Percentiles rank a stretch among this genome's conserved stretches.
Conservation (phyloP, 2,888 invertebrate genomes). For the Rapana venosa region DNA sequence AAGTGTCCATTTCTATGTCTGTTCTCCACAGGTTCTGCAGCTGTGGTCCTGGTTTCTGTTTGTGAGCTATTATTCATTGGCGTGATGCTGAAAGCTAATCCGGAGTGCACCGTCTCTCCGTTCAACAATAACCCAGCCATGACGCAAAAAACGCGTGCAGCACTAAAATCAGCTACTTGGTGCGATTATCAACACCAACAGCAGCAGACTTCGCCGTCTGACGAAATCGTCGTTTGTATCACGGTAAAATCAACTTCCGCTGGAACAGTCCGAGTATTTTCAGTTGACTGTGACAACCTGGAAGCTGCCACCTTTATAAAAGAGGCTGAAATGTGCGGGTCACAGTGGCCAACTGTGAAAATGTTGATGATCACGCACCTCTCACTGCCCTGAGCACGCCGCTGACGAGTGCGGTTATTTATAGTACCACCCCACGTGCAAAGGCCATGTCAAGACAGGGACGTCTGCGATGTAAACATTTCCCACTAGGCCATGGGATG, state of each 20-base stretch:
- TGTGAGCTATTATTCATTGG: neutral
- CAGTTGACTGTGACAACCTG: no score
- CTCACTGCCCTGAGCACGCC: neutral
- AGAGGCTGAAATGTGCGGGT: no score
- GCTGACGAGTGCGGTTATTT: conserved; percentile 23
- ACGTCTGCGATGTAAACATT: conserved; percentile 23
- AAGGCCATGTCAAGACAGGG: neutral
- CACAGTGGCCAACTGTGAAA: neutral
- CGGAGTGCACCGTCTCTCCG: neutral
- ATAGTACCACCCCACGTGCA: conserved; percentile 20
- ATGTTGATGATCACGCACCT: neutral
- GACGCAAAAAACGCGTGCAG: conserved; percentile 16
- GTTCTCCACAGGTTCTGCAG: neutral
- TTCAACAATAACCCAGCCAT: conserved; percentile 14
- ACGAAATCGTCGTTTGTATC: no score
- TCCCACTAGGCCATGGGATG: neutral
- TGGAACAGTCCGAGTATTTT: no score
- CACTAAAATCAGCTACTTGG: neutral
- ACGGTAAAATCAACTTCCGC: no score
- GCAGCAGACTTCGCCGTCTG: no score
- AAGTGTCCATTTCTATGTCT: neutral
- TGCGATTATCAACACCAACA: no score
- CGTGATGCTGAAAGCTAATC: neutral
- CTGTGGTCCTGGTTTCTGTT: neutral
- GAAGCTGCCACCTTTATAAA: no score